Evolutionary conservation across 1,140 invertebrate genomes (phyloP).

Genomic region (Rhysida immarginata): DNA sequence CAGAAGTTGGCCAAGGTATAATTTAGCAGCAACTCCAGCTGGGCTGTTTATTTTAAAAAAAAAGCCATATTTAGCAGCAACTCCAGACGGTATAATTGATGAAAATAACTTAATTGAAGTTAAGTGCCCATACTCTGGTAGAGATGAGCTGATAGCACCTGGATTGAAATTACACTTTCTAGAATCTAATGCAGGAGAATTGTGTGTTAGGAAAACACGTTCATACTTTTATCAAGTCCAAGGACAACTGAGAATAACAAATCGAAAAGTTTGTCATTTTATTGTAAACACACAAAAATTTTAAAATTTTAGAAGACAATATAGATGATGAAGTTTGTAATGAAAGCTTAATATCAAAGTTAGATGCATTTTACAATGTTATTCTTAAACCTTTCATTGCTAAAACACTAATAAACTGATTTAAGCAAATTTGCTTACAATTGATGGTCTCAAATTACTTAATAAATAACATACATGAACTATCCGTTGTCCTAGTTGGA

Average conservation of each 20-base stretch:
- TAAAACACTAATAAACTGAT: too few species aligned
- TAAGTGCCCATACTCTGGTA: neutral
- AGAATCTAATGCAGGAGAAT: neutral
- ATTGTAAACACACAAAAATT: slow-evolving; percentile 4
- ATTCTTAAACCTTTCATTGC: too few species aligned
- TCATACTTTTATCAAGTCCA: neutral
- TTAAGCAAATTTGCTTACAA: too few species aligned
- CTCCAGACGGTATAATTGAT: neutral
- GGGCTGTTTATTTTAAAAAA: neutral
- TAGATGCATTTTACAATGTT: too few species aligned
- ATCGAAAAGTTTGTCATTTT: neutral
- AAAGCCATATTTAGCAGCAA: neutral
- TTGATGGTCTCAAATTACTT: too few species aligned
- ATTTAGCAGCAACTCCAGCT: neutral
- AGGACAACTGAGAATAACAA: neutral
- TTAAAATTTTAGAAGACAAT: neutral
- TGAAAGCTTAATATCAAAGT: too few species aligned
- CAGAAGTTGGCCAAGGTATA: neutral
- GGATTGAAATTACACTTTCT: neutral
- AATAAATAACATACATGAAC: too few species aligned
- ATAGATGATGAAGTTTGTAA: too few species aligned
- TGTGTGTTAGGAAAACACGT: neutral
- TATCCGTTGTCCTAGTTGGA: too few species aligned
- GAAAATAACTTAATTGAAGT: neutral
- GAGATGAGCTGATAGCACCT: neutral